phyloP scores from a whole-genome alignment of 2,797 vertebrate genomes.

The Corythornis leucogaster region DNA sequence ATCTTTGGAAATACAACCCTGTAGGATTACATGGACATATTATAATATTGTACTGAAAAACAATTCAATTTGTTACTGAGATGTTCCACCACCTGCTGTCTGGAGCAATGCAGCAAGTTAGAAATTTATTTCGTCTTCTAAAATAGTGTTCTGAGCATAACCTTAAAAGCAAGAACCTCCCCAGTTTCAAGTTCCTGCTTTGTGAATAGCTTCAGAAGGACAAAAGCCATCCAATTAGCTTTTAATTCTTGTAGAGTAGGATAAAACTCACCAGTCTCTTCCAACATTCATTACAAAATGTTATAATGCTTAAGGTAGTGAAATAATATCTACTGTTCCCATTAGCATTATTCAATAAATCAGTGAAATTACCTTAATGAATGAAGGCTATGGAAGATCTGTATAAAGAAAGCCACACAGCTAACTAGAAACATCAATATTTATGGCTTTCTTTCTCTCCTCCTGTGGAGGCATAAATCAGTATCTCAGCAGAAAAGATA shows the following conservation, averaged over 20 bases:
- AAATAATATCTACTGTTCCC: not conserved
- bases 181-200: not conserved
- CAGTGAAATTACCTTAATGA: not conserved
- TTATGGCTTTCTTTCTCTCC: not conserved
- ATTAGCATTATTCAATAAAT: not conserved
- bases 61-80: not conserved
- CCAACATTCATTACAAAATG: not conserved
- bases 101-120: not conserved
- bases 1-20: slow-evolving; percentile 35
- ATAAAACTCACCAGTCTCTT: not conserved
- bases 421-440: not conserved
- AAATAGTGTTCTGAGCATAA: not conserved
- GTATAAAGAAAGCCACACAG: not conserved
- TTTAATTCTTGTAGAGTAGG: not conserved
- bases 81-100: not conserved
- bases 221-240: not conserved
- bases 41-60: not conserved
- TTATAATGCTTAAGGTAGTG: not conserved
- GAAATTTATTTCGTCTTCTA: not conserved
- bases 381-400: not conserved
- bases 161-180: not conserved
- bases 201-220: not conserved
- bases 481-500: not conserved
- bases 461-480: not conserved
- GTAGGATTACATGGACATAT: not conserved